These are phyloP conservation scores for Drosophila suboccidentalis DNA, from an alignment of 2,888 invertebrate species.

Conservation along the genomic window DNA sequence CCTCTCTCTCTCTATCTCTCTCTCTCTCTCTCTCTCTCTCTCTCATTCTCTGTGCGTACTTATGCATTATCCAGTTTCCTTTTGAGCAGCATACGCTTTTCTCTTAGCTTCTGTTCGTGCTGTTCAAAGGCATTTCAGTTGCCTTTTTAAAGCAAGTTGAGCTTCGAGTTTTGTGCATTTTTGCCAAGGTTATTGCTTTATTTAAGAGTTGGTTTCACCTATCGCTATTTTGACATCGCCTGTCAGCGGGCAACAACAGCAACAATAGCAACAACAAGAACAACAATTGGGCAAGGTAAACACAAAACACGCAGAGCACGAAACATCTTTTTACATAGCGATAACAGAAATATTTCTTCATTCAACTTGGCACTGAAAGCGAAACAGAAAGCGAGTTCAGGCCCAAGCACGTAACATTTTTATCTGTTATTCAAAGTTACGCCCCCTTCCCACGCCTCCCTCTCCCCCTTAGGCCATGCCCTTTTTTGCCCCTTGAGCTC, in stretches of 20 bases:
- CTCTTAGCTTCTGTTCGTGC: constrained; percentile 10
- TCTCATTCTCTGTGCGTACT: constrained; percentile 13
- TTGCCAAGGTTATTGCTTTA: constrained; percentile 52
- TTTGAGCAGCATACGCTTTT: constrained; percentile 43
- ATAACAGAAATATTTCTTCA: constrained; percentile 75
- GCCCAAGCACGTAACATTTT: constrained; percentile 75
- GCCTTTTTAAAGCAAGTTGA: constrained; percentile 31
- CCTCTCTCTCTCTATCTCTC: neutral
- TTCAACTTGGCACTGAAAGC: constrained; percentile 67
- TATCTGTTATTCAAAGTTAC: constrained; percentile 77
- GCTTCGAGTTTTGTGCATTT: constrained; percentile 33
- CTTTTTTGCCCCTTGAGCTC: constrained; percentile 6
- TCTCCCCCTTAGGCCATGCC: neutral
- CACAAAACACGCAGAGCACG: constrained; percentile 74
- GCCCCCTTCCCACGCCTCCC: constrained; percentile 32
- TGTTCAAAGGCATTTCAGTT: constrained; percentile 41
- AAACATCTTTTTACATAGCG: constrained; percentile 75
- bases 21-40: neutral
- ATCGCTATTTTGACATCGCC: constrained; percentile 46
- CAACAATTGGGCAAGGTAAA: constrained; percentile 56
- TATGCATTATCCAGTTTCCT: constrained; percentile 27
- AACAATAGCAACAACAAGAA: constrained; percentile 27
- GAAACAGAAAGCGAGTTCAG: constrained; percentile 30
- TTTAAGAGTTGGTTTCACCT: constrained; percentile 25
- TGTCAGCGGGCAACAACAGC: constrained; percentile 40